Conservation (phyloP, 2,113 vertebrate species). For the Plestiodon gilberti region DNA sequence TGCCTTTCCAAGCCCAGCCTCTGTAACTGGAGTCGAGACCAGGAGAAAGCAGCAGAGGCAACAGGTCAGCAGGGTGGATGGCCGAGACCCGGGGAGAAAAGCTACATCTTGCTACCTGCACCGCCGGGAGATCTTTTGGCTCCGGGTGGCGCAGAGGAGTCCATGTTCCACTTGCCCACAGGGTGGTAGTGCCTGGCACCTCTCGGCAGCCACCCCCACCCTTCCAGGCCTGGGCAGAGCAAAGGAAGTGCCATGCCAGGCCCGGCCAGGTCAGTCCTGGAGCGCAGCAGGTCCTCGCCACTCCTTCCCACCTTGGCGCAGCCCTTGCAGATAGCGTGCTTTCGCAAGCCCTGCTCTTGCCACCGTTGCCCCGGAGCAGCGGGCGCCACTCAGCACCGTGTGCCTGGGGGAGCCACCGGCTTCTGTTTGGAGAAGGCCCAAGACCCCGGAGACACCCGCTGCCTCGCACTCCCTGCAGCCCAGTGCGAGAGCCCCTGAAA, state of each 20-base stretch:
- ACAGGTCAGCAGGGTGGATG: background rate
- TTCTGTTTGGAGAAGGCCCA: background rate
- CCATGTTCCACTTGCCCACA: background rate
- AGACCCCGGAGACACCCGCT: background rate
- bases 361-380: background rate
- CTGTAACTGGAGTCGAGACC: background rate
- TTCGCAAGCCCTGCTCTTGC: background rate
- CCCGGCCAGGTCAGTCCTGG: background rate
- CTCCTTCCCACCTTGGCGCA: rapidly evolving
- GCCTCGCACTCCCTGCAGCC: too few species aligned
- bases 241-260: background rate
- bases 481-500: background rate
- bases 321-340: background rate
- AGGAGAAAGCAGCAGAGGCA: background rate
- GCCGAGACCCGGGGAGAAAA: background rate
- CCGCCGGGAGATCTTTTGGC: background rate
- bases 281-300: background rate
- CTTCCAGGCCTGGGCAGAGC: background rate
- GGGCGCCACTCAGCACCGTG: rapidly evolving
- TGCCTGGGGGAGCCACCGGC: background rate
- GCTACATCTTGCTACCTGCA: background rate
- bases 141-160: background rate
- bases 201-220: background rate
- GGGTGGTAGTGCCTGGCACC: background rate
- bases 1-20: background rate